Evolutionary conservation across 2,113 vertebrate species (phyloP).

Genomic region (Pycnonotus jocosus): DNA sequence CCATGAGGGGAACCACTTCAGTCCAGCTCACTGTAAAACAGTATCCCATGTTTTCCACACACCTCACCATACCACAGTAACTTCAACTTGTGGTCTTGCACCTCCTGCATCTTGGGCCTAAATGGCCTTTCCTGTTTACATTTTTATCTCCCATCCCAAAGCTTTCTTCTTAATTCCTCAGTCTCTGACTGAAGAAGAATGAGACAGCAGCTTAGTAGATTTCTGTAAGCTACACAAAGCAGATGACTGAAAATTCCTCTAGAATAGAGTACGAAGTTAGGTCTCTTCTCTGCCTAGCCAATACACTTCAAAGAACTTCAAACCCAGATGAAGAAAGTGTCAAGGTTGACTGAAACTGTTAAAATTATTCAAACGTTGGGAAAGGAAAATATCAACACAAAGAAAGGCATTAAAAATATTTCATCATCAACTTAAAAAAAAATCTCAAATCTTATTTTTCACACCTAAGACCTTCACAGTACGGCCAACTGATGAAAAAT

Average conservation of each 20-base stretch:
- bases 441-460: not conserved
- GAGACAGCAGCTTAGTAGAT: not conserved
- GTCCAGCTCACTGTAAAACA: not conserved
- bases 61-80: not conserved
- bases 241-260: not conserved
- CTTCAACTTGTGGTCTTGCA: fast-evolving
- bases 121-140: not conserved
- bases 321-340: not conserved
- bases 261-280: not conserved
- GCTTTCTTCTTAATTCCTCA: not conserved
- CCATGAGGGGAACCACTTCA: not conserved
- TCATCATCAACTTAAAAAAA: not conserved
- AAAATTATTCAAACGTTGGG: not conserved
- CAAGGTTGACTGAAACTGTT: not conserved
- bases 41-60: not conserved
- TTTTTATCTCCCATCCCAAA: not conserved
- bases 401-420: not conserved
- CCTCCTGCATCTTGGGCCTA: not conserved
- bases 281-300: not conserved
- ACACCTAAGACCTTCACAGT: not conserved
- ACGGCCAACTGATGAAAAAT: not conserved
- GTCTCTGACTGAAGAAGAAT: not conserved
- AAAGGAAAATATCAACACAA: not conserved
- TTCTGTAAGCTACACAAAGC: not conserved
- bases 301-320: not conserved